Base-by-base conservation (phyloP, 2,797 vertebrate genomes). In the Anguilla megastoma region DNA sequence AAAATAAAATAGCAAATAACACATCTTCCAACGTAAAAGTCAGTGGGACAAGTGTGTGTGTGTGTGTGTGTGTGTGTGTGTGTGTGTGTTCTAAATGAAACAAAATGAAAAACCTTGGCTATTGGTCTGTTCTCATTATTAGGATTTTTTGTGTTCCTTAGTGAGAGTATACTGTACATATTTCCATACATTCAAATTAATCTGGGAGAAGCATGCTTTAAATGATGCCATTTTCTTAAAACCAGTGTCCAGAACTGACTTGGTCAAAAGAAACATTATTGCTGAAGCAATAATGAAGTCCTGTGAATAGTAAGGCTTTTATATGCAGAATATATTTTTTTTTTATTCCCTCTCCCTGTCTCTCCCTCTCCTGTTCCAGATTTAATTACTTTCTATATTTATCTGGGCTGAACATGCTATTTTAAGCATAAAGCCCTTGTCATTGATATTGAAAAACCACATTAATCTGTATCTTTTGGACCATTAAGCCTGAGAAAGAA, bases 361-460 rank as follows among this genome's bases (percentile, higher is more conserved):
- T 85, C 58, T 88, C 90, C 82, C 91, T 92, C 93, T 93, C 92
- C 91, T 91, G 91, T 94, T 94, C 92, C 93, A 89, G 91, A 94
- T 95, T 94, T 95, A 95, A 95, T 95, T 95, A 95, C 95, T 92
- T 95, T 94, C 95, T 95, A 95, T 95, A 95, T 95, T 95, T 95
- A 95, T 94, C 95, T 14, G 90, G 92, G 94, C 93, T 94, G 91
- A 92, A 94, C 93, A 93, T 94, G 93, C 95, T 95, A 95, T 95
- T 95, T 95, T 94, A 93, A 94, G 95, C 92, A 93, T 89, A 86
- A 94, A 93, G 94, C 92, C 93, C 94, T 94, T 95, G 93, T 95
- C 93, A 94, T 93, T 94, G 95, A 95, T 96, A 95, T 94, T 88
- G 89, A 90, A 92, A 93, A 92, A 93, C 92, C 93, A 93, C 93